phyloP scores from a whole-genome alignment of 2,888 invertebrate species.

The Agonopterix heracliana region DNA sequence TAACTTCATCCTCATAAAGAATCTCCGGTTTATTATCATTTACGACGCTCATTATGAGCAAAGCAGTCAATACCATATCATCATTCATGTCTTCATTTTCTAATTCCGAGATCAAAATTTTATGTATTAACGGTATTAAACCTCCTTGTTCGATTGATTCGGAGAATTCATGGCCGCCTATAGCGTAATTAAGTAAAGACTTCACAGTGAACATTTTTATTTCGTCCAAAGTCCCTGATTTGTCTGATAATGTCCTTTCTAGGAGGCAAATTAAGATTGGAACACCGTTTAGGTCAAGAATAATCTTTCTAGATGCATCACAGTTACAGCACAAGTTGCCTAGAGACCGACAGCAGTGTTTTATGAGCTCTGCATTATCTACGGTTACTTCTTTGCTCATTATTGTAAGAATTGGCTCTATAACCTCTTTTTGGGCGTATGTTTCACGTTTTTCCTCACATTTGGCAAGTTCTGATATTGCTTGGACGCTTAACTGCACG shows the following conservation, averaged over 20 bases:
- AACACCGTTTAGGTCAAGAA: constrained; percentile 68
- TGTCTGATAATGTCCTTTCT: constrained; percentile 35
- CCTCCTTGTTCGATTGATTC: constrained; percentile 75
- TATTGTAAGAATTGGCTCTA: constrained; percentile 75
- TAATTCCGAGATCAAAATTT: constrained; percentile 67
- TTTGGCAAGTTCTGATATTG: constrained; percentile 89
- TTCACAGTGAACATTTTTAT: constrained; percentile 82
- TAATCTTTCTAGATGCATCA: constrained; percentile 78
- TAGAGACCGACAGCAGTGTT: constrained; percentile 87
- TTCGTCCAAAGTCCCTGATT: constrained; percentile 51
- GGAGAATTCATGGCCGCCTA: constrained; percentile 82
- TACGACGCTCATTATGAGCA: constrained; percentile 78
- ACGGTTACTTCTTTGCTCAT: constrained; percentile 48
- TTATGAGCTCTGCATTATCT: constrained; percentile 74
- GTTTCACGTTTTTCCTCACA: constrained; percentile 83
- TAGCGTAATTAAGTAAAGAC: constrained; percentile 86
- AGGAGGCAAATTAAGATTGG: constrained; percentile 58
- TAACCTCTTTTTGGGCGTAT: constrained; percentile 79
- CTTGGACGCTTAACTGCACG: constrained; percentile 78
- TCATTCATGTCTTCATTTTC: constrained; percentile 71
- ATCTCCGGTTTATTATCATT: constrained; percentile 79
- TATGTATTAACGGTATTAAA: constrained; percentile 69
- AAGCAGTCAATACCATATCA: constrained; percentile 70
- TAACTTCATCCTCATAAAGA: constrained; percentile 72
- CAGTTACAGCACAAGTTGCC: constrained; percentile 94